phyloP scores from a whole-genome alignment of 2,797 vertebrate species.

The Pantherophis vulpinus region DNA sequence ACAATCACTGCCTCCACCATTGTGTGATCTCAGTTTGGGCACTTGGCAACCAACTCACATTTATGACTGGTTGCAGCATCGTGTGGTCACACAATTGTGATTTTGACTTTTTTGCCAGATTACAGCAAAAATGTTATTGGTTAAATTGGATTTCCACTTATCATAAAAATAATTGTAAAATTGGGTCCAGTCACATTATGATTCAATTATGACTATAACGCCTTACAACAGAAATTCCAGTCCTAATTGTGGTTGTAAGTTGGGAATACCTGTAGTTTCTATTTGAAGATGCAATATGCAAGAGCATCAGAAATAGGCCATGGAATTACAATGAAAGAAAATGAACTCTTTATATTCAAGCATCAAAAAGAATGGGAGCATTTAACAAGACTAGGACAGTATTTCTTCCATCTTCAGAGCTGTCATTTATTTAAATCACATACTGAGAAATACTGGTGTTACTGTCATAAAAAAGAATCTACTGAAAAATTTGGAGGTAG shows the following conservation, averaged over 20 bases:
- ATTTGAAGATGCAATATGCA: constrained; percentile 34
- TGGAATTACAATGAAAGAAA: constrained; percentile 21
- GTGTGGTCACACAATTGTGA: not conserved
- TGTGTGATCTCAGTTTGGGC: not conserved
- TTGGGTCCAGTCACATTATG: not conserved
- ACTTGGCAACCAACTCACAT: not conserved
- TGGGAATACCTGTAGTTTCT: constrained; percentile 11
- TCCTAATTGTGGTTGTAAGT: not conserved
- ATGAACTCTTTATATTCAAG: constrained; percentile 13
- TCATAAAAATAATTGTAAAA: not conserved
- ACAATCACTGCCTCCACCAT: not conserved
- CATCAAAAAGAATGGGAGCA: constrained; percentile 3
- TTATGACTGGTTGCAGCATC: not conserved
- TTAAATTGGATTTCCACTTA: not conserved
- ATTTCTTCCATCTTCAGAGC: not conserved
- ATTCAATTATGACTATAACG: not conserved
- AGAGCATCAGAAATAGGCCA: constrained; percentile 33
- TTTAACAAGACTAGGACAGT: constrained; percentile 2
- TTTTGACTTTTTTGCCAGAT: not conserved
- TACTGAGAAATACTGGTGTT: not conserved
- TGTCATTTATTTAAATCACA: not conserved
- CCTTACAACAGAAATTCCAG: not conserved
- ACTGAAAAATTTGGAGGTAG: not conserved
- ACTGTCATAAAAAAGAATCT: not conserved
- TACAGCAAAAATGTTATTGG: not conserved